Evolutionary conservation across 2,113 vertebrate species (phyloP).

Genomic region (Dicerorhinus sumatrensis): DNA sequence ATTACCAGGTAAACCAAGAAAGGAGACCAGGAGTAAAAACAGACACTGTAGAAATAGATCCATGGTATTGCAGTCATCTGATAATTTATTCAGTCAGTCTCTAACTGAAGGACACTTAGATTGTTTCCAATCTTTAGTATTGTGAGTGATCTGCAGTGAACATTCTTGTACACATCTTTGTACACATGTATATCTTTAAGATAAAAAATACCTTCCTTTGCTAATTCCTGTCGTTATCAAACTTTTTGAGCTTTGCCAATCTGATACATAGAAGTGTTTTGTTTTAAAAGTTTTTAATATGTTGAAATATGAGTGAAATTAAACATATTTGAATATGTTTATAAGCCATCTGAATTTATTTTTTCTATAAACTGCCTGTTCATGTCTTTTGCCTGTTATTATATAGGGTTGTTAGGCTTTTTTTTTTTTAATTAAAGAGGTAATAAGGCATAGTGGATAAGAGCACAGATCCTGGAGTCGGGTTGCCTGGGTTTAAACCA

Average conservation of each 20-base stretch:
- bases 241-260: constrained; percentile 14
- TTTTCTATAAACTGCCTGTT: not conserved
- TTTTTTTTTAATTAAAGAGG: not conserved
- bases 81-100: not conserved
- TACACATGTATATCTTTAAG: not conserved
- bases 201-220: constrained; percentile 15
- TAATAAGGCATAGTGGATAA: constrained; percentile 6
- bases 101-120: not conserved
- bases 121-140: constrained; percentile 11
- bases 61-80: not conserved
- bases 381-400: constrained; percentile 19
- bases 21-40: not conserved
- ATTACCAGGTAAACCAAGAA: constrained; percentile 31
- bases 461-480: not conserved
- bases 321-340: not conserved
- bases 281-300: constrained; percentile 24
- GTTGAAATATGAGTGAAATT: constrained; percentile 20
- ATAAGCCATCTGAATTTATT: not conserved
- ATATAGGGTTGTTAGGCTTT: not conserved
- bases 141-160: constrained; percentile 1
- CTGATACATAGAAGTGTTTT: constrained; percentile 48
- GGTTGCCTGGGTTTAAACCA: constrained; percentile 23
- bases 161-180: constrained; percentile 30
- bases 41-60: not conserved
- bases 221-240: not conserved